Conservation (phyloP, 2,113 vertebrate species). For the Halcyon senegalensis region DNA sequence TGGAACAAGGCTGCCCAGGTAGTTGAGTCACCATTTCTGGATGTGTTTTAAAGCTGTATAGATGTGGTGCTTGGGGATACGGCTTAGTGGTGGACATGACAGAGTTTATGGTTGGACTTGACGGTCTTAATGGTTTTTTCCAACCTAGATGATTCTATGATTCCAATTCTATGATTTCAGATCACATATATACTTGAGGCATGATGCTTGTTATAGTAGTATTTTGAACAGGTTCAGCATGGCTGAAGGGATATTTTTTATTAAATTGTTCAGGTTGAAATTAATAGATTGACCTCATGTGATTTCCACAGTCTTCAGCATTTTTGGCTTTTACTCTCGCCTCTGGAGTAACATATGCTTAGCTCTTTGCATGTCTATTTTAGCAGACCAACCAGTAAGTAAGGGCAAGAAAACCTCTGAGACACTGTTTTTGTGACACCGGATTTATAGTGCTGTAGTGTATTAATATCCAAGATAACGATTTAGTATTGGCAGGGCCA, state of each 20-base stretch:
- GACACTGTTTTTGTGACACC: background rate
- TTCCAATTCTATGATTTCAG: background rate
- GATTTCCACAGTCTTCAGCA: background rate
- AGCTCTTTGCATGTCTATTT: background rate
- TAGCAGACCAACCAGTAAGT: background rate
- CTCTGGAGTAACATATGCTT: background rate
- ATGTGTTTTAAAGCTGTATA: no score
- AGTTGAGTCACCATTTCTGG: no score
- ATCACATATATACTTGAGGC: background rate
- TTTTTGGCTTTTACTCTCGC: background rate
- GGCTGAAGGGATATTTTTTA: background rate
- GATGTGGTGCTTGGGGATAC: no score
- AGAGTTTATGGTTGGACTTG: no score
- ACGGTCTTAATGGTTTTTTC: no score
- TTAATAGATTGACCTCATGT: background rate
- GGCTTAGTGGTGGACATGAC: no score
- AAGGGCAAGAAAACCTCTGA: background rate
- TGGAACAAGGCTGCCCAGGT: no score
- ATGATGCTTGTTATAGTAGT: background rate
- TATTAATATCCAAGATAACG: background rate
- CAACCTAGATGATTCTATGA: no score
- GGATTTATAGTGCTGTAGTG: background rate
- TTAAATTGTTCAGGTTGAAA: background rate
- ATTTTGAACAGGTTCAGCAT: background rate
- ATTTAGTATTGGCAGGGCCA: background rate